Base-by-base conservation (phyloP, 2,113 vertebrate species). In the Lota lota region DNA sequence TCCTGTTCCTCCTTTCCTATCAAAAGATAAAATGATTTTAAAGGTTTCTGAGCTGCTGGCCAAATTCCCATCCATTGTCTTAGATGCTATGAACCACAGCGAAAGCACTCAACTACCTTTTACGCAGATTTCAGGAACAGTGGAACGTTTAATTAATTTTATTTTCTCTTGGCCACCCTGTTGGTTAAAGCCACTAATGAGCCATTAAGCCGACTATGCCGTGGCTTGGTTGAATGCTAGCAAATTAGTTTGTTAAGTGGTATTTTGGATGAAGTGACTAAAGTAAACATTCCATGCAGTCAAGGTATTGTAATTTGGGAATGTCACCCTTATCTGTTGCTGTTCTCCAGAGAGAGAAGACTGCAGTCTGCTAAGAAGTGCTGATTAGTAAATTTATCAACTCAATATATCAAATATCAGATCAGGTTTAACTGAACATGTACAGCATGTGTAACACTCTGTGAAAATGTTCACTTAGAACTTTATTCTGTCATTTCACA, bases 71-170 rank as follows among this genome's bases (percentile, higher is more conserved):
- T 28, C 24, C 63, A 50, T 73, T 81, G 63, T 78, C 68, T 40
- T 15, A 36, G 28, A 61, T 33, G 19, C 28, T 54, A 21, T 5
- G 59, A 22, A 22, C 28, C 56, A 22, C 61, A 61, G 72, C 73
- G 84, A 87, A 76, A 76, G 18, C 15, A 19, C 0, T 59, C 22
- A 53, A 70, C 69, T 59, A 73, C 62, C 63, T 59, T 58, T 73
- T n/a, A 71, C 10, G 12, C 10, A 63, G 24, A 19, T 65, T 74
- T 64, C 60, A 60, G 61, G 62, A 81, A 79, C 63, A 69, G 68
- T 83, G 77, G 73, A 87, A 77, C 77, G 79, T 68, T 77, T 60
- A 4, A 22, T 64, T 71, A 63, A 75, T 78, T 75, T 68, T 4
- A 60, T 66, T 61, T 51, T 61, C 8, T 56, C 61, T 61, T n/a